Evolutionary conservation across 2,888 invertebrate genomes (phyloP).

Genomic region (Isoperla grammatica): DNA sequence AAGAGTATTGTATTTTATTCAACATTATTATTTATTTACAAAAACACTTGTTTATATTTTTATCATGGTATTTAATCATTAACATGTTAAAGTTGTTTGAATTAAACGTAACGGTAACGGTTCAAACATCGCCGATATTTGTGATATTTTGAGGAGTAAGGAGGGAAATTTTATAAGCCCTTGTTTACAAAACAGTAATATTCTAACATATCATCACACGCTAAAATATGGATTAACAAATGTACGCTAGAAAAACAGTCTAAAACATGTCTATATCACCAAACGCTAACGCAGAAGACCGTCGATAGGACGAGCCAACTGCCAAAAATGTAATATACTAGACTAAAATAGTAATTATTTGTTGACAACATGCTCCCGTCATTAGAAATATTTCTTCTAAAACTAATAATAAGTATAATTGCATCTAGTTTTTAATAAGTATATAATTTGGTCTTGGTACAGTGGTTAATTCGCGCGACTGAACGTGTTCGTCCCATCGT

Average conservation of each 20-base stretch:
- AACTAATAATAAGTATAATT: background rate
- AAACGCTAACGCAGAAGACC: no score
- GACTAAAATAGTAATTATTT: background rate
- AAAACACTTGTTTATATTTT: slow-evolving; percentile 19
- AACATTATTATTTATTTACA: slow-evolving; percentile 27
- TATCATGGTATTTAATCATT: background rate
- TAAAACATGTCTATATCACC: no score
- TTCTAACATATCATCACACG: background rate
- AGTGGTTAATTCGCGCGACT: background rate
- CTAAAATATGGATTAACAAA: no score
- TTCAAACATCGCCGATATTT: background rate
- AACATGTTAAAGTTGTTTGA: background rate
- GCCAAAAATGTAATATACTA: no score
- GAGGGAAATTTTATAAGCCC: no score
- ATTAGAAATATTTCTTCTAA: background rate
- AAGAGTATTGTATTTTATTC: slow-evolving; percentile 23
- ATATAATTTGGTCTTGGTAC: slow-evolving; percentile 17
- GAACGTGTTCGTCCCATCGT: background rate
- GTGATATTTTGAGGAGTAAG: background rate
- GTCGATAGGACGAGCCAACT: no score
- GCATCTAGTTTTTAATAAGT: slow-evolving; percentile 1
- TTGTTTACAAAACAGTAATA: background rate
- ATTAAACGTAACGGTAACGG: background rate
- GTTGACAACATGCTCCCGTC: background rate
- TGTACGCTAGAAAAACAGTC: no score